phyloP scores from a whole-genome alignment of 1,140 invertebrate species.

The Oscheius sp. region DNA sequence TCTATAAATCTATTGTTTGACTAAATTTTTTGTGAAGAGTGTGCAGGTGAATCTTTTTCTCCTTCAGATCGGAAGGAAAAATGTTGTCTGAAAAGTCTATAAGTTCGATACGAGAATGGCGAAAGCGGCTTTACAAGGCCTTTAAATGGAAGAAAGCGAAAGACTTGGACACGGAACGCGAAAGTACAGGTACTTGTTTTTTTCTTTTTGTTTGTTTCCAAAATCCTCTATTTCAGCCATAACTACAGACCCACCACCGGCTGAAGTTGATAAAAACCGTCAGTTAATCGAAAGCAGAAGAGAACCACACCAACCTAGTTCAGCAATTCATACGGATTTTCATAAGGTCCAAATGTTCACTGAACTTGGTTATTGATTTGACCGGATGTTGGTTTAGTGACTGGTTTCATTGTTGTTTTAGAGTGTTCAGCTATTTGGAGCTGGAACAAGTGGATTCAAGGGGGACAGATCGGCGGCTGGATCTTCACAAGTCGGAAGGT shows the following conservation, averaged over 20 bases:
- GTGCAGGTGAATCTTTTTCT: too few relatives aligned
- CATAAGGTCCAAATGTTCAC: not conserved
- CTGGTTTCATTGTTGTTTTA: conserved; percentile 11
- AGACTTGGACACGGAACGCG: not conserved
- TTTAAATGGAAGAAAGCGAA: conserved; percentile 13
- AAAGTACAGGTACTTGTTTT: not conserved
- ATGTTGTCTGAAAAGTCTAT: conserved; percentile 11
- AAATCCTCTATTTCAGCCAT: too few relatives aligned
- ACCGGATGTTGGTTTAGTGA: not conserved
- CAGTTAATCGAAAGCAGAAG: conserved; percentile 14
- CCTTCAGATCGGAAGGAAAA: conserved; percentile 9
- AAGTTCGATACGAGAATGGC: conserved; percentile 14
- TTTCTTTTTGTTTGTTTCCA: not conserved
- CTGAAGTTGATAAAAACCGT: conserved; percentile 27
- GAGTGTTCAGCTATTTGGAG: not conserved
- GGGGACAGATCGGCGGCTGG: not conserved
- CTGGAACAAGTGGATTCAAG: not conserved
- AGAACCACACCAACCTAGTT: not conserved
- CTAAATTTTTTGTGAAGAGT: too few relatives aligned
- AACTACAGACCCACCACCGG: too few relatives aligned
- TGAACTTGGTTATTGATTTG: conserved; percentile 6
- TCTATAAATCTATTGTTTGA: too few relatives aligned
- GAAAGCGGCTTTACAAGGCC: conserved; percentile 18
- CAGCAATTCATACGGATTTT: not conserved
- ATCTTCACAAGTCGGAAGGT: conserved; percentile 3